A percentile compares a stretch with the other conserved stretches of the same genome.
phyloP scores from a whole-genome alignment of 2,113 vertebrate genomes.

The Pachycephala philippinensis region DNA sequence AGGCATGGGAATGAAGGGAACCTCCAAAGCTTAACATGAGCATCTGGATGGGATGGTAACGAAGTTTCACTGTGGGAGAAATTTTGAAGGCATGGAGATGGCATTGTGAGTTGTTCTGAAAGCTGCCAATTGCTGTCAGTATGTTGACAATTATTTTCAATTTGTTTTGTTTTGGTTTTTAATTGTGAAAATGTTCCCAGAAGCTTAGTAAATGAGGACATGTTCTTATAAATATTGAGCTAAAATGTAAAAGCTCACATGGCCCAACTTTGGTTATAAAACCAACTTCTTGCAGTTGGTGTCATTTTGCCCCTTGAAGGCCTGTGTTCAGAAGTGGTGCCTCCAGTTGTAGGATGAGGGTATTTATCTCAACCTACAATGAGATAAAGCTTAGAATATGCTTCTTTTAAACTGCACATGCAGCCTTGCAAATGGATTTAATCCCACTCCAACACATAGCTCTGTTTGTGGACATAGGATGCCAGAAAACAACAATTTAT shows the following conservation, averaged over 20 bases:
- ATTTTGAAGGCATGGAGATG: constrained; percentile 37
- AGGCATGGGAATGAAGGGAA: background rate
- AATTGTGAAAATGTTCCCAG: constrained; percentile 65
- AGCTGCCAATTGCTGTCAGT: constrained; percentile 50
- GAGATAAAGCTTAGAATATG: background rate
- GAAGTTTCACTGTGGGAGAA: background rate
- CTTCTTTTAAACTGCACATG: background rate
- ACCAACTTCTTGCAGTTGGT: background rate
- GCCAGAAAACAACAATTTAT: constrained; percentile 1
- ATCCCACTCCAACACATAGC: background rate
- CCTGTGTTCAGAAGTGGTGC: background rate
- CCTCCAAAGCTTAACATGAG: background rate
- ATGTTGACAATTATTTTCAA: constrained; percentile 60
- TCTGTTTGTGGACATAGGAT: background rate
- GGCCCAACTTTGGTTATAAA: background rate
- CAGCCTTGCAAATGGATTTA: background rate
- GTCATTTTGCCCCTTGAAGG: background rate
- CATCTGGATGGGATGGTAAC: background rate
- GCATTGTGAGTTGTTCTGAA: constrained; percentile 29
- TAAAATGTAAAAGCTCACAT: background rate
- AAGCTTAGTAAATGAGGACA: constrained; percentile 49
- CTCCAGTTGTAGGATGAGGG: background rate
- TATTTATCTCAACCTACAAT: background rate
- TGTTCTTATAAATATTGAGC: constrained; percentile 33
- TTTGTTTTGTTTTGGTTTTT: constrained; percentile 68